phyloP scores from a whole-genome alignment of 1,140 invertebrate species.

The Ptiloglossa arizonensis region DNA sequence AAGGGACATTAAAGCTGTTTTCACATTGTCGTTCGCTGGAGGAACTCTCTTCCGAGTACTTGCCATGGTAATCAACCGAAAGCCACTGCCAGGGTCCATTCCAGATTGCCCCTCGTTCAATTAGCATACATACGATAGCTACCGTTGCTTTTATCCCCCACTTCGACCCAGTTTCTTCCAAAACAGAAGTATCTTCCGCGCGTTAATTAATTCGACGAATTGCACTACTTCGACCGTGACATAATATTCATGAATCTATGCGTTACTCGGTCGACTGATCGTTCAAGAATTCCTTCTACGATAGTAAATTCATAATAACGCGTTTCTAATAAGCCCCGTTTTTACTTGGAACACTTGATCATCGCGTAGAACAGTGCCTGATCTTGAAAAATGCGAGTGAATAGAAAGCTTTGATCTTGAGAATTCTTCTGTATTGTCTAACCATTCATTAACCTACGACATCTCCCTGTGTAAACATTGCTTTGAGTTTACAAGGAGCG shows the following conservation, averaged over 20 bases:
- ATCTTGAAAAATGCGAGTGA: no score
- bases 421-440: no score
- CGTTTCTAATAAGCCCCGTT: no score
- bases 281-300: constrained; percentile 8
- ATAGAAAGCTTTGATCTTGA: no score
- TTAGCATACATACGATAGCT: constrained; percentile 60
- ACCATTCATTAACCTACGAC: no score
- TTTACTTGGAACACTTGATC: no score
- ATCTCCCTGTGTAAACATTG: no score
- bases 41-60: constrained; percentile 34
- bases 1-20: constrained; percentile 49
- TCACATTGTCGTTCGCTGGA: constrained; percentile 48
- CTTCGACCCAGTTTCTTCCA: constrained; percentile 50
- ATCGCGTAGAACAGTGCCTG: no score
- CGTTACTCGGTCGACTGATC: neutral
- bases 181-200: constrained; percentile 32
- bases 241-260: constrained; percentile 23
- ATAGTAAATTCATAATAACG: no score
- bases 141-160: constrained; percentile 29
- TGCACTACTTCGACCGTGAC: constrained; percentile 1
- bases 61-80: constrained; percentile 60
- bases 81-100: constrained; percentile 49
- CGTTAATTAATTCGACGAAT: constrained; percentile 55
- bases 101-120: constrained; percentile 60
- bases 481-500: no score